Evolutionary conservation across 2,113 vertebrate genomes (phyloP), one percentile per base, ranked within the genome.

Genomic region (Myanophis thanlyinensis): DNA sequence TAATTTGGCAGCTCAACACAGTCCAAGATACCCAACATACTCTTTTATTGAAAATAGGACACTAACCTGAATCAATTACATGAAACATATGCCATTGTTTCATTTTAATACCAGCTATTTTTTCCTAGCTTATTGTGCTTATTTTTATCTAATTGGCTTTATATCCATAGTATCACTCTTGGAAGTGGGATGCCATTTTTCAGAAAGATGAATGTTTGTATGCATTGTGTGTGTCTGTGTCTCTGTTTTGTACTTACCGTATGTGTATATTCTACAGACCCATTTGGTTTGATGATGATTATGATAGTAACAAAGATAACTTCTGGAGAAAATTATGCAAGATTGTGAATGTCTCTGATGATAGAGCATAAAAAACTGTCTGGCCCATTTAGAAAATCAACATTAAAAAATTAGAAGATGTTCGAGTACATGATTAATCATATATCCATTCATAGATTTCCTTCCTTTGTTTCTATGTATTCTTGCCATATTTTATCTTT

Each of bases 1-100:
- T 90, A 93, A 86, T 46, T 56, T 52, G 44, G 73, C 89, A 73
- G 54, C 94, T 89, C 44, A 85, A 86, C 94, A 89, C 15, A 54
- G 12, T 46, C 48, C 15, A 6, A 15, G 5, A 84, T 5, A 73
- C 15, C 47, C 30, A 48, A 54, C 4, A 0, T 52, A 22, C 49
- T 89, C 62, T n/a, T 18, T 0, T 0, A n/a, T 0, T 1, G 92
- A 93, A 56, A 27, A 9, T n/a, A 13, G 87, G 62, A 51, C 27
- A 1, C 3, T 56, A 25, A 59, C 3, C 4, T 67, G 59, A 53
- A 93, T 27, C 0, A 59, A 5, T 73, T 95, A 27, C 0, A 44
- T 3, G 23, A 1, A 90, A 91, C 48, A 93, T 56, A 0, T 2
- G 40, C 1, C 10, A 51, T 0, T 46, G 1, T 88, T 95, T 88